A percentile compares a stretch with the other conserved stretches of the same genome.
Conservation (phyloP, 2,797 vertebrate species). For the Gallinago stenura region DNA sequence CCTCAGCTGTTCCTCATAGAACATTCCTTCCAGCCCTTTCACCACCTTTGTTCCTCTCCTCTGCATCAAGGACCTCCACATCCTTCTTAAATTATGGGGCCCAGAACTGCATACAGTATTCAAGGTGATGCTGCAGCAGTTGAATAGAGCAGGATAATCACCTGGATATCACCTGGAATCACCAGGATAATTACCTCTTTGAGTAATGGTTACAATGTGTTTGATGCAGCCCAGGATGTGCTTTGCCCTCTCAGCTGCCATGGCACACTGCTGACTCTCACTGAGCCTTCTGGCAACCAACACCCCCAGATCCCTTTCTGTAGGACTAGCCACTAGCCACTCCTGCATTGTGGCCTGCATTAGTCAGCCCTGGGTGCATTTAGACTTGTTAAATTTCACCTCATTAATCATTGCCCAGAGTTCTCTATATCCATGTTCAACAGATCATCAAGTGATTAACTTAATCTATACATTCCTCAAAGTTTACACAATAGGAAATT, state of each 20-base stretch:
- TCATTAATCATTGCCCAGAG: not conserved
- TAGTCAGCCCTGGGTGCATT: not conserved
- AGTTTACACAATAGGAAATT: not conserved
- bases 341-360: not conserved
- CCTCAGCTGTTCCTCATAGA: not conserved
- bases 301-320: not conserved
- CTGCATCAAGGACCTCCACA: not conserved
- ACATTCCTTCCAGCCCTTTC: not conserved
- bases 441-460: not conserved
- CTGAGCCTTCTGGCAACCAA: not conserved
- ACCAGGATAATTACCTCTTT: not conserved
- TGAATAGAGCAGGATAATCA: not conserved
- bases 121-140: not conserved
- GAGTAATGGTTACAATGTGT: not conserved
- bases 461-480: not conserved
- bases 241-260: not conserved
- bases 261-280: not conserved
- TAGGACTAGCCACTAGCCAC: too few species aligned
- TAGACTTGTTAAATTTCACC: not conserved
- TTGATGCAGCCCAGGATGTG: not conserved
- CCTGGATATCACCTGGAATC: too few species aligned
- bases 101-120: not conserved
- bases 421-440: not conserved
- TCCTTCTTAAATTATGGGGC: not conserved
- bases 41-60: not conserved